Evolutionary conservation across 2,797 vertebrate genomes (phyloP).

Genomic region (Chelmon rostratus): DNA sequence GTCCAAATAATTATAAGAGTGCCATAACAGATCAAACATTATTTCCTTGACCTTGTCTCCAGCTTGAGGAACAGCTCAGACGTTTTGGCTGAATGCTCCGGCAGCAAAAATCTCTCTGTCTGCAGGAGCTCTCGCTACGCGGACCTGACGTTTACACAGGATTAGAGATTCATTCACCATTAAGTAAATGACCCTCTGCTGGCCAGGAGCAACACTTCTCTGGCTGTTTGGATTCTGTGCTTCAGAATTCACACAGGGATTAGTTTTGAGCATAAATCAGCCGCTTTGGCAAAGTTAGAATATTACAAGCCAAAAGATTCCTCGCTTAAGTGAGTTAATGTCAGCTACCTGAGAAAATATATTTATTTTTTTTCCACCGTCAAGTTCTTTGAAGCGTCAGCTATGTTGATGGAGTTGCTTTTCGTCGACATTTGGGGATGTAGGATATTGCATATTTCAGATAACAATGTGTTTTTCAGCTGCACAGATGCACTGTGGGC

Average conservation of each 20-base stretch:
- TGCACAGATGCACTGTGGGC: slow-evolving; percentile 9
- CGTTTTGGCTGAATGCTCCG: slow-evolving; percentile 64
- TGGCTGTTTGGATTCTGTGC: slow-evolving; percentile 63
- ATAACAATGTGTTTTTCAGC: slow-evolving; percentile 53
- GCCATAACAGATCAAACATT: slow-evolving; percentile 82
- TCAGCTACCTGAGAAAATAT: slow-evolving; percentile 37
- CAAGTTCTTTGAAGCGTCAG: slow-evolving; percentile 18
- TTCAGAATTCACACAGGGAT: slow-evolving; percentile 56
- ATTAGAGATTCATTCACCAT: slow-evolving; percentile 75
- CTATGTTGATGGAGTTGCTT: slow-evolving; percentile 1
- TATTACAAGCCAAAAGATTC: slow-evolving; percentile 27
- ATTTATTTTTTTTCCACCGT: slow-evolving; percentile 25
- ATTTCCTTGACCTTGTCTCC: slow-evolving; percentile 81
- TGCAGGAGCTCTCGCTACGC: slow-evolving; percentile 63
- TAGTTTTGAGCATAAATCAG: slow-evolving; percentile 59
- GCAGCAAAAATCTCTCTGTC: slow-evolving; percentile 64
- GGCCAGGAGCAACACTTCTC: slow-evolving; percentile 65
- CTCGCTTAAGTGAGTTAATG: not conserved
- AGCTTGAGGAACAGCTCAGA: slow-evolving; percentile 74
- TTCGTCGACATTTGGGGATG: slow-evolving; percentile 16
- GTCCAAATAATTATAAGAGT: slow-evolving; percentile 82
- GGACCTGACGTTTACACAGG: slow-evolving; percentile 76
- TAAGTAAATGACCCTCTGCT: slow-evolving; percentile 71
- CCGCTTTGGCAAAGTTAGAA: slow-evolving; percentile 42
- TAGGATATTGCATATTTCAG: slow-evolving; percentile 18